phyloP scores from a whole-genome alignment of 1,140 invertebrate genomes.

The Phthorimaea operculella region DNA sequence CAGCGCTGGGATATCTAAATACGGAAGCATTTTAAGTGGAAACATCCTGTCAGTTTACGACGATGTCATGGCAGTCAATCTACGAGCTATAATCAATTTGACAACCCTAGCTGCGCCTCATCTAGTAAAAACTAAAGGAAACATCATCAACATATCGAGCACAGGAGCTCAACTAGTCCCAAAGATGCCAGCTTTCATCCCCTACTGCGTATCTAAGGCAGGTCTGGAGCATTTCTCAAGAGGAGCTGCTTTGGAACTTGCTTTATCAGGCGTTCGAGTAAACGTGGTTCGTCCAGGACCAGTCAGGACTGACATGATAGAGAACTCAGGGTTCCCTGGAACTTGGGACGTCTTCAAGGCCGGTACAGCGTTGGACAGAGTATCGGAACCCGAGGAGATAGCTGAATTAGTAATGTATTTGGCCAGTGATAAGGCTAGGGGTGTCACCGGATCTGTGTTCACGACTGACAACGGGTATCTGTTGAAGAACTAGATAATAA shows the following conservation, averaged over 20 bases:
- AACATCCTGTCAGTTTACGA: constrained; percentile 77
- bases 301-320: constrained; percentile 12
- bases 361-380: constrained; percentile 7
- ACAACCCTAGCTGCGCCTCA: constrained; percentile 14
- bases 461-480: constrained; percentile 21
- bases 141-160: constrained; percentile 81
- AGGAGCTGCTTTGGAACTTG: constrained; percentile 72
- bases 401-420: constrained; percentile 24
- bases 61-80: constrained; percentile 70
- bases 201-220: constrained; percentile 80
- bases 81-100: constrained; percentile 14
- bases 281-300: constrained; percentile 18
- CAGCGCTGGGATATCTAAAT: constrained; percentile 75
- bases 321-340: background rate
- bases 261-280: constrained; percentile 12
- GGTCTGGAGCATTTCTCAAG: constrained; percentile 88
- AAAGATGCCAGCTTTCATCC: constrained; percentile 43
- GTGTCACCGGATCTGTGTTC: constrained; percentile 27
- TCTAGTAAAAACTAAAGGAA: constrained; percentile 65
- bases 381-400: constrained; percentile 22
- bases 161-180: constrained; percentile 66
- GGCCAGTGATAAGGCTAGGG: constrained; percentile 27
- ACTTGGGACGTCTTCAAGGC: background rate
- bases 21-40: constrained; percentile 73
- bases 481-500: background rate